These are phyloP conservation scores for Synanthedon vespiformis DNA, from an alignment of 2,888 invertebrate genomes.

Conservation along the genomic window DNA sequence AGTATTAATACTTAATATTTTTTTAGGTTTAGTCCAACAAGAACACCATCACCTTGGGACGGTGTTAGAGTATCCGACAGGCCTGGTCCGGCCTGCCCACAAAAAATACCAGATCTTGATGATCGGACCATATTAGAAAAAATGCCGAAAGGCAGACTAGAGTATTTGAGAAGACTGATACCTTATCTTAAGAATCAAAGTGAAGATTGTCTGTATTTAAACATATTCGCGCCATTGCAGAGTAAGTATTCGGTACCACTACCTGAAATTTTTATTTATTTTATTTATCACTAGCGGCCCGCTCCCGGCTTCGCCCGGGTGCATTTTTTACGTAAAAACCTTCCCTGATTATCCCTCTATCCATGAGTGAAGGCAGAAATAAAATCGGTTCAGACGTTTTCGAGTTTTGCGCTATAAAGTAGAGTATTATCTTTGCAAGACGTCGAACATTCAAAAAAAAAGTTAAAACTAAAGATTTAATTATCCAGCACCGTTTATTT, in stretches of 20 bases:
- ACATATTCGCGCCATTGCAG: slow-evolving; percentile 95
- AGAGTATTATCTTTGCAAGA: no score
- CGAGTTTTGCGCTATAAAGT: no score
- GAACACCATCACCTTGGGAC: slow-evolving; percentile 92
- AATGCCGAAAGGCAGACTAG: slow-evolving; percentile 91
- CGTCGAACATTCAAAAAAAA: no score
- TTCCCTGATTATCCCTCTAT: no score
- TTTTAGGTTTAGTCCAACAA: slow-evolving; percentile 89
- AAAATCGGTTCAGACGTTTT: no score
- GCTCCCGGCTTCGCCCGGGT: no score
- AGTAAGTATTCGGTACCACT: slow-evolving; percentile 72
- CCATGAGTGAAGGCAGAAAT: no score
- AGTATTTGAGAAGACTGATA: slow-evolving; percentile 89
- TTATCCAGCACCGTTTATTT: no score
- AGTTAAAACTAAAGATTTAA: no score
- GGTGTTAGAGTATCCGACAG: slow-evolving; percentile 85
- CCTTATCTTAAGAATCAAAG: slow-evolving; percentile 93
- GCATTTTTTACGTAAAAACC: no score
- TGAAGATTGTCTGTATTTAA: slow-evolving; percentile 98
- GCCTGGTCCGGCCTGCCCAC: slow-evolving; percentile 91
- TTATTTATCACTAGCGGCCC: no score
- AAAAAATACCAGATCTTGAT: slow-evolving; percentile 84
- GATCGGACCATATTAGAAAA: slow-evolving; percentile 84
- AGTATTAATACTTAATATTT: background rate
- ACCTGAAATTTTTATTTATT: no score